Evolutionary conservation across 2,888 invertebrate genomes (phyloP).

Genomic region (Amiota minor): DNA sequence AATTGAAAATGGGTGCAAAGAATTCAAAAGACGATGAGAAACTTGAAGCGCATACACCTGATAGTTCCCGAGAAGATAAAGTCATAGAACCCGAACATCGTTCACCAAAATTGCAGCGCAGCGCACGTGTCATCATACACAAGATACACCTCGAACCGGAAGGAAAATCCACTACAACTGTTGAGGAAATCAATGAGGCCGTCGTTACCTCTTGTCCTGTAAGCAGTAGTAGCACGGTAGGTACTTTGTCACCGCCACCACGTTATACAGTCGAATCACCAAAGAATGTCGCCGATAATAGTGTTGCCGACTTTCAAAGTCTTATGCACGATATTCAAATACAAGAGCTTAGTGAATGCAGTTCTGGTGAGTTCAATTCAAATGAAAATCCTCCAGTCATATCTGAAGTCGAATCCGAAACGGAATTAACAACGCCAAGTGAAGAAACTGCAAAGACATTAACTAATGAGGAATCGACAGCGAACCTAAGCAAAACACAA

Average conservation of each 20-base stretch:
- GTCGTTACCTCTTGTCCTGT: background rate
- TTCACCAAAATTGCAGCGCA: slow-evolving; percentile 46
- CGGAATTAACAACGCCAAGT: slow-evolving; percentile 47
- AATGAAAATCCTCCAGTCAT: slow-evolving; percentile 75
- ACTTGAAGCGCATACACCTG: slow-evolving; percentile 36
- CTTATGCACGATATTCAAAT: slow-evolving; percentile 60
- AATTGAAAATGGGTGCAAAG: slow-evolving; percentile 54
- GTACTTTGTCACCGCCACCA: slow-evolving; percentile 58
- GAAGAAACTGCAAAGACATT: slow-evolving; percentile 23
- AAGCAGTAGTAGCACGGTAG: slow-evolving; percentile 26
- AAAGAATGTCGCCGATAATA: slow-evolving; percentile 37
- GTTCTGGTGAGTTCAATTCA: slow-evolving; percentile 71
- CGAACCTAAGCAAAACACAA: slow-evolving; percentile 27
- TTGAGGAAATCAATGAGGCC: slow-evolving; percentile 24
- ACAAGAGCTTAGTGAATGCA: slow-evolving; percentile 71
- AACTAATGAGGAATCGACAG: slow-evolving; percentile 42
- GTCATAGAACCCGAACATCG: slow-evolving; percentile 50
- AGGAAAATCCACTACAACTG: slow-evolving; percentile 33
- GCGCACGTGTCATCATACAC: slow-evolving; percentile 60
- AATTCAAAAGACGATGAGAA: slow-evolving; percentile 43
- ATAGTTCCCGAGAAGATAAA: slow-evolving; percentile 56
- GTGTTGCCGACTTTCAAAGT: slow-evolving; percentile 34
- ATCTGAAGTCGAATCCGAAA: slow-evolving; percentile 79
- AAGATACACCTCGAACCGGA: slow-evolving; percentile 47
- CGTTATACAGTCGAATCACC: slow-evolving; percentile 64